A percentile compares a stretch with the other conserved stretches of the same genome.
phyloP scores from a whole-genome alignment of 2,797 vertebrate species.

The Podarcis siculus region DNA sequence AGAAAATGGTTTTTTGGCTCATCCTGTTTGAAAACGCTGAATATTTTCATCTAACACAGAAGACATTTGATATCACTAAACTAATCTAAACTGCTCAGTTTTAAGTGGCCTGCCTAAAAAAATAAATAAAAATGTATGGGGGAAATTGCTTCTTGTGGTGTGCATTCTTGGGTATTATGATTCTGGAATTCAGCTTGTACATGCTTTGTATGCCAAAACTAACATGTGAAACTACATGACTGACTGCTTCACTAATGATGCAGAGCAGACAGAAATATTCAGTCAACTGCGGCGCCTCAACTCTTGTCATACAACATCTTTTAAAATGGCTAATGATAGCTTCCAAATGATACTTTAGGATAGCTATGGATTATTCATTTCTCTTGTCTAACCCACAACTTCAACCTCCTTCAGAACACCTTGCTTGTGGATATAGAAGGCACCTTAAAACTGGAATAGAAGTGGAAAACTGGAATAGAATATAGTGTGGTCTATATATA shows the following conservation, averaged over 20 bases:
- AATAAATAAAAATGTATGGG: not conserved
- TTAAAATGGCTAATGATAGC: not conserved
- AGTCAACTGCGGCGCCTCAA: not conserved
- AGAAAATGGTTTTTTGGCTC: not conserved
- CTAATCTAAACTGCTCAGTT: not conserved
- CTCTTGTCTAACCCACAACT: not conserved
- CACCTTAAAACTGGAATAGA: slow-evolving; percentile 32
- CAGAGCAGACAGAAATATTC: slow-evolving; percentile 11
- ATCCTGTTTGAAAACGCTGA: not conserved
- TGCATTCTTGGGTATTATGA: not conserved
- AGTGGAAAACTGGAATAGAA: slow-evolving; percentile 22
- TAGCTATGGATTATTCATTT: slow-evolving; percentile 22
- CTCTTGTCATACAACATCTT: not conserved
- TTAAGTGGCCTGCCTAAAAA: not conserved
- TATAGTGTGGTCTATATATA: slow-evolving; percentile 1
- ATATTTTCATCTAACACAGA: not conserved
- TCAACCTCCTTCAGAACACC: not conserved
- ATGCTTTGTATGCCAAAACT: not conserved
- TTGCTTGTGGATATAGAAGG: slow-evolving; percentile 23
- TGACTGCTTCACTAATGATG: not conserved
- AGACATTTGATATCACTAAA: not conserved
- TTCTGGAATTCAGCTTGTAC: not conserved
- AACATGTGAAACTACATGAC: not conserved
- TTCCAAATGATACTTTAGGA: slow-evolving; percentile 18
- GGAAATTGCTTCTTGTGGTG: not conserved